Evolutionary conservation across 2,797 vertebrate genomes (phyloP), one percentile per base, ranked within the genome.

Genomic region (Brachyrhaphis roseni): DNA sequence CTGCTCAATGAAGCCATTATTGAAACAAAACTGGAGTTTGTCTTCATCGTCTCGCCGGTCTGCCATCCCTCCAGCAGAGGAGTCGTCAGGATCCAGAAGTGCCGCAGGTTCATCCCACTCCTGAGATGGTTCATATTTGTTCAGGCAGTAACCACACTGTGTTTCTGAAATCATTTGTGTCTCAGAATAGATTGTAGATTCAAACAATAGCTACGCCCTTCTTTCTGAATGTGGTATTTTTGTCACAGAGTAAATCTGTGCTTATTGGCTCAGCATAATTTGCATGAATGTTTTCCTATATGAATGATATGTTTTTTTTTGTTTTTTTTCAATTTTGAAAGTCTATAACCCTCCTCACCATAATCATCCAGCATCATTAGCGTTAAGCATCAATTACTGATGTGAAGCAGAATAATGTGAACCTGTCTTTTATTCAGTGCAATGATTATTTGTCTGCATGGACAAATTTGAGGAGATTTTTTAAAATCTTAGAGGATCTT

Each of bases 1-100:
- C 86, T 84, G 81, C 90, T 90, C 90, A 90, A 88, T 59, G 53
- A 88, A 84, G 75, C 82, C 74, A 62, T 85, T 90, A 85, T 91
- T 91, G 85, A 86, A 89, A 82, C 88, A 78, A 86, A 66, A 84
- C 79, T 80, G 77, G 86, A 89, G 82, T 82, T 57, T 78, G 72
- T 78, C 78, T 45, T 82, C 36, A 41, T 73, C 23, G 70, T 74
- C 55, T 46, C 13, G 31, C 79, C 34, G 16, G 46, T 26, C 18
- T n/a, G 5, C 66, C 16, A 5, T 15, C 20, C 26, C 23, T 70
- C 39, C 23, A 26, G 20, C 39, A 70, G 66, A 41, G 16, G 11
- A 2, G 26, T 43, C 13, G 23, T 39, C 31, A 20, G 62, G 15
- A 68, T 68, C 20, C 23, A 26, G 4, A 43, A 39, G 10, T 39